Conservation (phyloP, 2,888 invertebrate genomes). For the Nymphalis c-album region DNA sequence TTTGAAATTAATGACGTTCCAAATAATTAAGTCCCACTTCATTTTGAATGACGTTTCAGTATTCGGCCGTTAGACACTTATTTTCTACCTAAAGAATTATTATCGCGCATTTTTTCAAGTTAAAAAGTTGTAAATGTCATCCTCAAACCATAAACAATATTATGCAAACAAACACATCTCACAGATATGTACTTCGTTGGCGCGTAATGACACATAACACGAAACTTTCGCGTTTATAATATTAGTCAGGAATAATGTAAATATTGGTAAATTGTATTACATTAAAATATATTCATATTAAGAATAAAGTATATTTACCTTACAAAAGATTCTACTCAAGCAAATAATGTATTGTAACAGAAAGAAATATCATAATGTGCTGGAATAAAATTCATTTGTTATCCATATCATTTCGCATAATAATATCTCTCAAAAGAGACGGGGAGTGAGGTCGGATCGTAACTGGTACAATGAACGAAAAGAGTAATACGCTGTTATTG, state of each 20-base stretch:
- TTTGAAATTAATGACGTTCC: no score
- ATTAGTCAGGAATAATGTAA: no score
- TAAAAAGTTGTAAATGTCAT: no score
- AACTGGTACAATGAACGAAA: constrained; percentile 12
- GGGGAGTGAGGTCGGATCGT: constrained; percentile 2
- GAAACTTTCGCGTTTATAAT: no score
- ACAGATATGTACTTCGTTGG: not conserved
- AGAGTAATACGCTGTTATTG: constrained; percentile 5
- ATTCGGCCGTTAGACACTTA: no score
- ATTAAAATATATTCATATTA: not conserved
- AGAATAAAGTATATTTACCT: not conserved
- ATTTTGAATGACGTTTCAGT: no score
- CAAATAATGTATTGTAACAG: not conserved
- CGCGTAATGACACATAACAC: no score
- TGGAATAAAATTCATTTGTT: constrained; percentile 8
- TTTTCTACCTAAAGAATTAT: no score
- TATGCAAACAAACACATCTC: not conserved
- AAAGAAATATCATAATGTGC: not conserved
- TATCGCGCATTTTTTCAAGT: no score
- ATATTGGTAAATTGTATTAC: no score
- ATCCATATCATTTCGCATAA: constrained; percentile 17
- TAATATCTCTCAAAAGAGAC: constrained; percentile 13
- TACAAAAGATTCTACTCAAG: not conserved
- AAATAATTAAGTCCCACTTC: no score
- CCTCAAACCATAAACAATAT: no score